phyloP scores from a whole-genome alignment of 2,113 vertebrate species.

The Syngnathoides biaculeatus region DNA sequence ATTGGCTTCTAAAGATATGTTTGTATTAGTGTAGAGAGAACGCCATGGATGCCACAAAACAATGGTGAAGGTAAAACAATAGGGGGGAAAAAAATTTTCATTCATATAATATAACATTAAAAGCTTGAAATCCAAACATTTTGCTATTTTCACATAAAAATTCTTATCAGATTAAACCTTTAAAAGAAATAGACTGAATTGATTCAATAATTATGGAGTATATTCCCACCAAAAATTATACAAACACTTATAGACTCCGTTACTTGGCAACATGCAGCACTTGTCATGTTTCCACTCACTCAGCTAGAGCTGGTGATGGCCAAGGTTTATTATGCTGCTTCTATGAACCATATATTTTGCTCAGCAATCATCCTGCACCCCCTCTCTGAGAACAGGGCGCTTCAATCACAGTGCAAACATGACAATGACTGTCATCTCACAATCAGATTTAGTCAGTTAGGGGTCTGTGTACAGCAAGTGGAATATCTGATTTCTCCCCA shows the following conservation, averaged over 20 bases:
- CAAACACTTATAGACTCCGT: conserved; percentile 24
- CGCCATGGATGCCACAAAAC: background rate
- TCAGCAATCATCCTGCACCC: conserved; percentile 18
- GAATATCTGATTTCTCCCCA: conserved; percentile 40
- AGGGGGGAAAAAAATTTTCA: no score
- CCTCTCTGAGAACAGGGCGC: conserved; percentile 9
- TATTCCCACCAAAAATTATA: conserved; percentile 12
- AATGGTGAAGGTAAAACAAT: conserved; percentile 1
- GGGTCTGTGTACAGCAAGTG: conserved; percentile 29
- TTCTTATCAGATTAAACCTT: background rate
- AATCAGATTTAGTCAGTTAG: conserved; percentile 20
- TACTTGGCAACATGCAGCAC: conserved; percentile 62
- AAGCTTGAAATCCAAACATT: background rate
- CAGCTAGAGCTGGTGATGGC: conserved; percentile 29
- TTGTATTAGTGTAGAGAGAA: conserved; percentile 36
- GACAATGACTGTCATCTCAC: conserved; percentile 13
- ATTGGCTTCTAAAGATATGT: conserved; percentile 40
- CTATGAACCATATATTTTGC: conserved; percentile 32
- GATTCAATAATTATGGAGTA: background rate
- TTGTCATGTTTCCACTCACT: conserved; percentile 49
- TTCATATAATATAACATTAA: background rate
- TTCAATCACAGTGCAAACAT: conserved; percentile 13
- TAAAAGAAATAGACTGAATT: background rate
- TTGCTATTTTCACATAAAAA: background rate
- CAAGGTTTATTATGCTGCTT: conserved; percentile 47